Evolutionary conservation across 2,888 invertebrate species (phyloP).

Genomic region (Antheraea assamensis): DNA sequence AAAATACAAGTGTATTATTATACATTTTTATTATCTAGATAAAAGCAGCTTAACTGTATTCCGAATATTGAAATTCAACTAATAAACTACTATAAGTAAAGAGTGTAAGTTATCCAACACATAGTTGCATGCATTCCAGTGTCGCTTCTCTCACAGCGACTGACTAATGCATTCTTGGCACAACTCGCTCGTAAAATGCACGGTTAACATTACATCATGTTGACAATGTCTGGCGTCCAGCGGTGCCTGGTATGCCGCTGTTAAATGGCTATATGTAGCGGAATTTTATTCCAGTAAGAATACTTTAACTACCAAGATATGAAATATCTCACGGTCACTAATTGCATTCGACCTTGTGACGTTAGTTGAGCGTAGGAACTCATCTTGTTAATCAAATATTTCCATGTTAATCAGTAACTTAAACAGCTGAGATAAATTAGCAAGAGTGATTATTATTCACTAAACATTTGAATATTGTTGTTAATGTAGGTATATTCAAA

Average conservation of each 20-base stretch:
- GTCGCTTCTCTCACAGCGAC: not conserved
- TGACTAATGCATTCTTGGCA: constrained; percentile 23
- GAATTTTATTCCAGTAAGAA: constrained; percentile 14
- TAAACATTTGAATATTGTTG: not conserved
- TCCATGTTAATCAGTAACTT: not conserved
- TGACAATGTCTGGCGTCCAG: constrained; percentile 14
- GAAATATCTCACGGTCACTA: not conserved
- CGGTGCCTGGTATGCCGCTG: not conserved
- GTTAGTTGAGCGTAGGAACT: not conserved
- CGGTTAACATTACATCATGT: constrained; percentile 17
- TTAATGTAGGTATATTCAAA: too few species aligned
- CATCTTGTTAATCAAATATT: not conserved
- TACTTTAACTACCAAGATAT: not conserved
- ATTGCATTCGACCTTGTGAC: not conserved
- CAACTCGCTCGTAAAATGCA: constrained; percentile 21
- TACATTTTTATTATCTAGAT: constrained; percentile 43
- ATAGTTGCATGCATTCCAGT: not conserved
- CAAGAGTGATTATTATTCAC: not conserved
- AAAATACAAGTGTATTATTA: too few species aligned
- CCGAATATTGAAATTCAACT: not conserved
- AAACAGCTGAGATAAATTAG: not conserved
- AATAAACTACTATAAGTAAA: not conserved
- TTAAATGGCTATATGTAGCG: constrained; percentile 7
- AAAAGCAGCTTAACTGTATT: not conserved
- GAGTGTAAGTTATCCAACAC: not conserved